These are phyloP conservation scores for Cottoperca gobio DNA, from an alignment of 2,797 vertebrate genomes.

Conservation along the genomic window DNA sequence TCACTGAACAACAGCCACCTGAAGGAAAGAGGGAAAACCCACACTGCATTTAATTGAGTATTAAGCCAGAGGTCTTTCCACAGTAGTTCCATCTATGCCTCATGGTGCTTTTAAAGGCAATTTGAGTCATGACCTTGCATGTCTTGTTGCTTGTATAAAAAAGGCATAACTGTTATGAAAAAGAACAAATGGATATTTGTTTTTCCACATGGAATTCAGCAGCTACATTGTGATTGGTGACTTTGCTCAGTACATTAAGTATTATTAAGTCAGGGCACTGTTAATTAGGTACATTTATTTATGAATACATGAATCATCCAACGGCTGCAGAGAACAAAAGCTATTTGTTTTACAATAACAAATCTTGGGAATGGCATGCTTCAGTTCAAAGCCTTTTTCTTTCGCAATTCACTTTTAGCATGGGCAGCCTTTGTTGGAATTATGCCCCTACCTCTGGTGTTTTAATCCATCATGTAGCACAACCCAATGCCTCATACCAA, in stretches of 20 bases:
- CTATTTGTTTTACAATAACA: slow-evolving; percentile 23
- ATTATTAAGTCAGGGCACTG: neutral
- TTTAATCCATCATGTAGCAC: slow-evolving; percentile 23
- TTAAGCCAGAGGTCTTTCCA: neutral
- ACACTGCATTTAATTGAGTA: neutral
- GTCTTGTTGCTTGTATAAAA: neutral
- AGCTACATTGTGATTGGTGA: neutral
- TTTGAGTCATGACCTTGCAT: slow-evolving; percentile 2
- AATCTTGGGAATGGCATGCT: slow-evolving; percentile 15
- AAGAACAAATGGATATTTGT: neutral
- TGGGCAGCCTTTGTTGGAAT: slow-evolving; percentile 15
- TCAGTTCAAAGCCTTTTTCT: slow-evolving; percentile 29
- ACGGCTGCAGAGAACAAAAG: slow-evolving; percentile 12
- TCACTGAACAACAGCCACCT: slow-evolving; percentile 97
- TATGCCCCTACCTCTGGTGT: slow-evolving; percentile 26
- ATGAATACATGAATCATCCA: slow-evolving; percentile 23
- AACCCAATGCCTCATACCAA: slow-evolving; percentile 34
- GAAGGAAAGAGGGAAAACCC: slow-evolving; percentile 17
- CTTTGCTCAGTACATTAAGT: neutral
- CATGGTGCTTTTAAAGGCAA: neutral
- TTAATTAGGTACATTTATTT: slow-evolving; percentile 20
- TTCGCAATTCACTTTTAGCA: slow-evolving; percentile 12
- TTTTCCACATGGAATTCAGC: neutral
- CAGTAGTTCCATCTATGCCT: neutral
- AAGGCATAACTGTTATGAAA: neutral